phyloP scores from a whole-genome alignment of 2,113 vertebrate species.

The Sporophila hypoxantha region DNA sequence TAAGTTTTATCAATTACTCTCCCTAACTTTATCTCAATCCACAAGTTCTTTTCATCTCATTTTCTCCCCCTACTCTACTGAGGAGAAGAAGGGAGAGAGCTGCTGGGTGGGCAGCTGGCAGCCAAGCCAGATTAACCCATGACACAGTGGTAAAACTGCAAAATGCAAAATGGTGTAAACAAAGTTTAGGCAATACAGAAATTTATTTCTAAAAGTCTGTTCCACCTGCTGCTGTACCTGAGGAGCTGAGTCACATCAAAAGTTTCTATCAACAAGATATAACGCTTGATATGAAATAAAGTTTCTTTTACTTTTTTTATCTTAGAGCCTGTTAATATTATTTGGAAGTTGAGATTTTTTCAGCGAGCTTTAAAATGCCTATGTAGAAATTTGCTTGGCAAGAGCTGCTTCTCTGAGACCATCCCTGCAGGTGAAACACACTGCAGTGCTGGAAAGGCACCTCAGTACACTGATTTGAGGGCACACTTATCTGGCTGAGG shows the following conservation, averaged over 20 bases:
- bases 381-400: background rate
- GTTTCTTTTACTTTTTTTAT: background rate
- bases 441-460: background rate
- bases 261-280: background rate
- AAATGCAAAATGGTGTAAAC: background rate
- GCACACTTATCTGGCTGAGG: background rate
- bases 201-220: background rate
- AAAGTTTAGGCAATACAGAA: background rate
- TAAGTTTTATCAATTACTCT: background rate
- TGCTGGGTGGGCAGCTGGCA: background rate
- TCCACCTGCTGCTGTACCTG: background rate
- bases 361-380: background rate
- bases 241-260: background rate
- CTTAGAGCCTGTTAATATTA: background rate
- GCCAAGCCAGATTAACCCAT: background rate
- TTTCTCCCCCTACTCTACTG: background rate
- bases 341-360: background rate
- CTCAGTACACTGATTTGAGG: background rate
- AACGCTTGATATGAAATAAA: background rate
- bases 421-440: background rate
- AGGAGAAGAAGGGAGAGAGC: background rate
- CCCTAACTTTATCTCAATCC: background rate
- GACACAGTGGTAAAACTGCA: background rate
- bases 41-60: background rate
- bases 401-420: background rate